Conservation (phyloP, 2,797 vertebrate genomes). For the Rhadinocentrus ornatus region DNA sequence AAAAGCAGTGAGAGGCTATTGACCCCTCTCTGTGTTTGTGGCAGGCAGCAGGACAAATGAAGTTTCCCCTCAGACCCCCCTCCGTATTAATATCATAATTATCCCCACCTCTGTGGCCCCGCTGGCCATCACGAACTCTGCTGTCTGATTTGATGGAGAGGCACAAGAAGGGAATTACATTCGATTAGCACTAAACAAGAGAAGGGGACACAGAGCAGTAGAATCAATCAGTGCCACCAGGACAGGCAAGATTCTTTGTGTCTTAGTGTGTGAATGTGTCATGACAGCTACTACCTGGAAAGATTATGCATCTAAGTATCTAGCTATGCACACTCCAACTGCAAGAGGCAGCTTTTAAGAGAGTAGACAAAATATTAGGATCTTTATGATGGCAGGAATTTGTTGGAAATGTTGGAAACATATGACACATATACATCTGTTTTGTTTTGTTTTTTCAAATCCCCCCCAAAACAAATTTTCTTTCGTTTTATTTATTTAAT, state of each 20-base stretch:
- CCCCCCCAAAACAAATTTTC: constrained; percentile 39
- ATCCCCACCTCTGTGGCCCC: constrained; percentile 78
- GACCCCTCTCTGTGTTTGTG: constrained; percentile 81
- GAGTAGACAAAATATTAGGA: background rate
- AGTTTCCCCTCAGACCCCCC: constrained; percentile 79
- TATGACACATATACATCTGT: constrained; percentile 37
- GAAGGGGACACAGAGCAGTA: constrained; percentile 74
- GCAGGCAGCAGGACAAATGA: constrained; percentile 82
- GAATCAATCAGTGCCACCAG: constrained; percentile 81
- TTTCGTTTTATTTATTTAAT: background rate
- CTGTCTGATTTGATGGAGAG: constrained; percentile 83
- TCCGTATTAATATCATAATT: constrained; percentile 86
- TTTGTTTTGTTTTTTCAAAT: constrained; percentile 18
- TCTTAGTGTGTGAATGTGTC: constrained; percentile 23
- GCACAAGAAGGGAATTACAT: constrained; percentile 81
- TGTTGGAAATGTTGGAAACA: constrained; percentile 9
- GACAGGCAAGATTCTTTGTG: constrained; percentile 54
- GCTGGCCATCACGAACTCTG: constrained; percentile 70
- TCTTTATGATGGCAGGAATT: constrained; percentile 11
- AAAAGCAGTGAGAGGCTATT: constrained; percentile 77
- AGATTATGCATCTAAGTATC: constrained; percentile 1
- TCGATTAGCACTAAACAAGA: constrained; percentile 87
- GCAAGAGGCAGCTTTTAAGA: constrained; percentile 6
- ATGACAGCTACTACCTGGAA: constrained; percentile 10
- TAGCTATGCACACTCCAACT: constrained; percentile 16